phyloP scores from a whole-genome alignment of 2,113 vertebrate genomes.

The Tautogolabrus adspersus region DNA sequence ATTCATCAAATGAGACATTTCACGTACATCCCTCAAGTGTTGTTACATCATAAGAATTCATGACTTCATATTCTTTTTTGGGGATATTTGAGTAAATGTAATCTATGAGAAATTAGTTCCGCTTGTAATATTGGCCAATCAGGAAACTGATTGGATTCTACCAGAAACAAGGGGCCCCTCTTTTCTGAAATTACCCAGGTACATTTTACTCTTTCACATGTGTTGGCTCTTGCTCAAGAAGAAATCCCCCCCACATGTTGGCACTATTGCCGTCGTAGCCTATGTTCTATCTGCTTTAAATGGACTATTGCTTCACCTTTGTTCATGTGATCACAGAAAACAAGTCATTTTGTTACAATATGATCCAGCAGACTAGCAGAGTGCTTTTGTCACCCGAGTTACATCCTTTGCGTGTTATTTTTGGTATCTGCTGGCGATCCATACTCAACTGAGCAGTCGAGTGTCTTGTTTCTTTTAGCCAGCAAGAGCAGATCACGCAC shows the following conservation, averaged over 20 bases:
- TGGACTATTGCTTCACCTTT: neutral
- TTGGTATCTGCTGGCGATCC: conserved; percentile 48
- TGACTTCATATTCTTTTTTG: too few species aligned
- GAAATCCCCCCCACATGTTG: too few species aligned
- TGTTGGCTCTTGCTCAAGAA: too few species aligned
- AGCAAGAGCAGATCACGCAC: conserved; percentile 3
- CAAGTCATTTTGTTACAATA: conserved; percentile 1
- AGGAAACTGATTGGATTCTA: neutral
- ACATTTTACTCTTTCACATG: too few species aligned
- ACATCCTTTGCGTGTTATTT: conserved; percentile 47
- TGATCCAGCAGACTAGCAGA: conserved; percentile 35
- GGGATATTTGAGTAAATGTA: too few species aligned
- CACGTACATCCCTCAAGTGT: too few species aligned
- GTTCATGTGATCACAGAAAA: conserved; percentile 4
- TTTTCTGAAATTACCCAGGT: too few species aligned
- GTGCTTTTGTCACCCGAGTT: conserved; percentile 11
- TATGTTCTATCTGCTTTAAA: neutral
- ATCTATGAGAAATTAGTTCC: too few species aligned
- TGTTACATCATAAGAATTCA: too few species aligned
- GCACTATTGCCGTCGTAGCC: neutral
- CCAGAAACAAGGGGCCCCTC: too few species aligned
- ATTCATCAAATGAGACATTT: too few species aligned
- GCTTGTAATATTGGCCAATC: too few species aligned
- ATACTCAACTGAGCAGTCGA: neutral
- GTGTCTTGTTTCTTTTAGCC: conserved; percentile 58